Evolutionary conservation across 1,140 invertebrate genomes (phyloP), one percentile per base, ranked within the genome.

Genomic region (Scylla paramamosain): DNA sequence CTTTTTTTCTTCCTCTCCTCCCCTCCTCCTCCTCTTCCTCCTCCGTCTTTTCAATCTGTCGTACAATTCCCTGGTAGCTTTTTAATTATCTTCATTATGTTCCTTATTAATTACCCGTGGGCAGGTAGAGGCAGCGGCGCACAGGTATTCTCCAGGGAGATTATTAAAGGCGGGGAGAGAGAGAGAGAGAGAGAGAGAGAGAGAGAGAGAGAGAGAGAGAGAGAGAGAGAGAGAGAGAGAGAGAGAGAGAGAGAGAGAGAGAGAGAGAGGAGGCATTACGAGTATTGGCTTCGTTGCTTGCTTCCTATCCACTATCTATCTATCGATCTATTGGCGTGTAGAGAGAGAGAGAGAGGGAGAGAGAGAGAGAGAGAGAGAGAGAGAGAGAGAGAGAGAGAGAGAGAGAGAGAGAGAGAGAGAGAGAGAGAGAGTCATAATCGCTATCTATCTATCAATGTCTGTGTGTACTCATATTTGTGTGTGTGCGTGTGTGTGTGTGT

Each of bases 31-130:
- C 16, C n/a, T 77, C 25, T 8, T n/a, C 67, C 67, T 77, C 25
- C 25, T 59, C 52, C 52, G 10, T 8, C 25, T 77, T n/a, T 77
- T n/a, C 25, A 7, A n/a, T 20, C 67, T 77, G 67, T 77, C 67
- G n/a, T n/a, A 12, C 67, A 25, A 59, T 12, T 77, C 67, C 25
- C 25, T 77, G 1, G 20, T 77, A 7, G 4, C 16, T n/a, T 77
- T 77, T n/a, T 77, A 77, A 77, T 77, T 77, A 77, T n/a, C 67
- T 77, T 77, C 67, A 77, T 77, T 77, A 77, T 77, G n/a, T n/a
- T 77, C 67, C 67, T 77, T n/a, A 77, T 77, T 77, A 77, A 77
- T 77, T 77, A 77, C n/a, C 67, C 20, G 67, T n/a, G 67, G 67
- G 20, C 67, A n/a, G 67, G 67, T 77, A 77, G 67, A 25, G 67